Percentiles rank a stretch among this genome's conserved stretches.
phyloP scores from a whole-genome alignment of 2,113 vertebrate species.

The Nothoprocta perdicaria region DNA sequence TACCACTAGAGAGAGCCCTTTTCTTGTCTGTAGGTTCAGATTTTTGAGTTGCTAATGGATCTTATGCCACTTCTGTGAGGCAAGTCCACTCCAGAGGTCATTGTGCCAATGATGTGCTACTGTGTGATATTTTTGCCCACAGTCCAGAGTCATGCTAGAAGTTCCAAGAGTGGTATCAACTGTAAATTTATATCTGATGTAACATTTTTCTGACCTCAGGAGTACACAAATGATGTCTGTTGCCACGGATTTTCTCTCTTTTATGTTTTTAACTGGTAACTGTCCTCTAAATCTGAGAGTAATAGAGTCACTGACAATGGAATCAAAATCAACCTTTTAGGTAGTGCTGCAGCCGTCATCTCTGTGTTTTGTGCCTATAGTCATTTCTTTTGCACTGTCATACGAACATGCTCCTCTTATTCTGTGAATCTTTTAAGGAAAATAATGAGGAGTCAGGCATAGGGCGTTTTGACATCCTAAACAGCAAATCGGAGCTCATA shows the following conservation, averaged over 20 bases:
- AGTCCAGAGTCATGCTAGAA: not conserved
- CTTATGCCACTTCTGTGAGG: not conserved
- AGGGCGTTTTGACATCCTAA: not conserved
- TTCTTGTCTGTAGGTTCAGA: slow-evolving; percentile 11
- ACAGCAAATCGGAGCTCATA: not conserved
- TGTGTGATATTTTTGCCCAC: not conserved
- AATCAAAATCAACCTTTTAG: not conserved
- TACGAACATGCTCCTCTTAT: not conserved
- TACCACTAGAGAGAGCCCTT: slow-evolving; percentile 43
- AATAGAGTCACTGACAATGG: not conserved
- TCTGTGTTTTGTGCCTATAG: not conserved
- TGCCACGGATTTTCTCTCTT: not conserved
- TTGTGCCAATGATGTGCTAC: not conserved
- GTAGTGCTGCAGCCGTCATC: not conserved
- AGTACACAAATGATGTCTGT: not conserved
- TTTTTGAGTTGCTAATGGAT: not conserved
- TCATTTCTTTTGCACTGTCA: not conserved
- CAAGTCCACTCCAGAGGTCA: not conserved
- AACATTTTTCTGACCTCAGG: not conserved
- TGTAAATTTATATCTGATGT: not conserved
- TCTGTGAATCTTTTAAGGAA: not conserved
- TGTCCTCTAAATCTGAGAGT: not conserved
- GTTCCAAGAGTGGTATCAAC: not conserved
- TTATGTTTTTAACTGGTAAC: not conserved
- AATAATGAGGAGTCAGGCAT: not conserved